A percentile compares a stretch with the other conserved stretches of the same genome.
These are phyloP conservation scores for Synaphobranchus kaupii DNA, from an alignment of 2,797 vertebrate species.

Conservation along the genomic window DNA sequence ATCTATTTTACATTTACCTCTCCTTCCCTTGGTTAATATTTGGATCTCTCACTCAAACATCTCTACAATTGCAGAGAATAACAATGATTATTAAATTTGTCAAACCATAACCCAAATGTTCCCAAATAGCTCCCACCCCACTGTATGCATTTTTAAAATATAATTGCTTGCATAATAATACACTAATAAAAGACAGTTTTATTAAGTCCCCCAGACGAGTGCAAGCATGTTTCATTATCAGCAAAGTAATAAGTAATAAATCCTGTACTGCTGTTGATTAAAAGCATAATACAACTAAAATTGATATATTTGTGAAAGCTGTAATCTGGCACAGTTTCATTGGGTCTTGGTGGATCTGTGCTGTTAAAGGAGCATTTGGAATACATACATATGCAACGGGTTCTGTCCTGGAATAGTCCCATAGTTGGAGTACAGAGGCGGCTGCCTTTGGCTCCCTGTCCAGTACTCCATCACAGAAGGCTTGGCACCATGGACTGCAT, in stretches of 20 bases:
- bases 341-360: not conserved
- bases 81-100: no score
- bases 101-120: no score
- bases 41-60: no score
- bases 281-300: not conserved
- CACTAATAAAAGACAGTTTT: not conserved
- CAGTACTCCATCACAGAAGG: constrained; percentile 67
- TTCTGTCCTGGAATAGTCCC: constrained; percentile 65
- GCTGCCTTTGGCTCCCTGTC: constrained; percentile 59
- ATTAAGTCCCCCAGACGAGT: not conserved
- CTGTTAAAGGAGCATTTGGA: constrained; percentile 4
- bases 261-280: not conserved
- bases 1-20: no score
- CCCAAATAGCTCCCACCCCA: no score
- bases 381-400: constrained; percentile 63
- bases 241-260: not conserved
- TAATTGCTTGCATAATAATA: not conserved
- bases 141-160: no score
- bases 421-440: constrained; percentile 59
- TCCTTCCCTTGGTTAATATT: no score
- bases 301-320: constrained; percentile 7
- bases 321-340: not conserved
- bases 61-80: no score
- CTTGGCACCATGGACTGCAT: constrained; percentile 37
- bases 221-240: not conserved